These are phyloP conservation scores for Drosophila paramelanica DNA, from an alignment of 2,888 invertebrate genomes.

Conservation along the genomic window DNA sequence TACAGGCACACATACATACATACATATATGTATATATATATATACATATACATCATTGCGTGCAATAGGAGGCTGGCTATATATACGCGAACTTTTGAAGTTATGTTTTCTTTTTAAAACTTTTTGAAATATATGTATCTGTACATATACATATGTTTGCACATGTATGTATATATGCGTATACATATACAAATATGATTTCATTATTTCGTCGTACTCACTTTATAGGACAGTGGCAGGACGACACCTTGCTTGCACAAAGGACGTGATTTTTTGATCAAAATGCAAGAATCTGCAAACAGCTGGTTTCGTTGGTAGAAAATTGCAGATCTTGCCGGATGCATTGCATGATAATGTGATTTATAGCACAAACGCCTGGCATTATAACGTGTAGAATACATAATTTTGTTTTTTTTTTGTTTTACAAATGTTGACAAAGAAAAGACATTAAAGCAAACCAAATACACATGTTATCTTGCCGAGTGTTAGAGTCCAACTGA, in stretches of 20 bases:
- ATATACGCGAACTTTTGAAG: background rate
- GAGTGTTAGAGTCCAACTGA: constrained; percentile 57
- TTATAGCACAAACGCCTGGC: constrained; percentile 36
- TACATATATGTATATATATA: background rate
- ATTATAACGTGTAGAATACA: constrained; percentile 45
- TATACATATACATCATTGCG: background rate
- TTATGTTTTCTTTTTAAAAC: no score
- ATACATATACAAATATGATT: no score
- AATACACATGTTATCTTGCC: constrained; percentile 42
- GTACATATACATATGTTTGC: background rate
- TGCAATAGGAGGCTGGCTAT: no score
- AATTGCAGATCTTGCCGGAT: constrained; percentile 17
- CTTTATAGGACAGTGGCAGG: constrained; percentile 16
- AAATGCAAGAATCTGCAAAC: constrained; percentile 12
- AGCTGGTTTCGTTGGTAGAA: constrained; percentile 20
- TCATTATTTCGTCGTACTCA: constrained; percentile 17
- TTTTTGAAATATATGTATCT: background rate
- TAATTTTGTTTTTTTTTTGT: constrained; percentile 19
- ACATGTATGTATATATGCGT: background rate
- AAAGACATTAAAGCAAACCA: background rate
- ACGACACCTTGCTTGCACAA: constrained; percentile 3
- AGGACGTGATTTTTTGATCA: constrained; percentile 17
- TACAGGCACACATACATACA: background rate
- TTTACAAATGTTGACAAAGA: background rate
- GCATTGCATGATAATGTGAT: constrained; percentile 22